These are phyloP conservation scores for Plotosus lineatus DNA, from an alignment of 2,113 vertebrate species.

Conservation along the genomic window DNA sequence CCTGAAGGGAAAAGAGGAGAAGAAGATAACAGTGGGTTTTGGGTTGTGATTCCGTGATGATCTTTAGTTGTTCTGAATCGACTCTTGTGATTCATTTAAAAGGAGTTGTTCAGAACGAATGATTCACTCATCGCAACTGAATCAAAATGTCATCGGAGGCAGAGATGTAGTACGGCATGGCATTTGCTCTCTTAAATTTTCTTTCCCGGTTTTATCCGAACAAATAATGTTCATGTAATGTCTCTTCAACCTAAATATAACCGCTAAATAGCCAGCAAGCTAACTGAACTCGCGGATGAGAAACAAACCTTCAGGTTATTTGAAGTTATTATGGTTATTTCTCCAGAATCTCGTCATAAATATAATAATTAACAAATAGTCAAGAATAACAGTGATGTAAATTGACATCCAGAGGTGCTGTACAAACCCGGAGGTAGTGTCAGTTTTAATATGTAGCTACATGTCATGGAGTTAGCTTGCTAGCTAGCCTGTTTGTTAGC, in stretches of 20 bases:
- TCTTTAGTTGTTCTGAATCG: background rate
- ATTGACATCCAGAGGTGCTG: too few relatives aligned
- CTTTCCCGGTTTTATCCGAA: background rate
- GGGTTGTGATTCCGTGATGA: background rate
- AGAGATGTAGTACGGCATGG: background rate
- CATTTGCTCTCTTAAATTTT: background rate
- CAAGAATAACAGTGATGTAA: background rate
- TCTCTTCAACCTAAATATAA: background rate
- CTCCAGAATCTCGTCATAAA: too few relatives aligned
- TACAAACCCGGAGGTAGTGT: background rate
- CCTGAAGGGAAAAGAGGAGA: too few relatives aligned
- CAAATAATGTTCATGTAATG: background rate
- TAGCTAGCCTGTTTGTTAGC: background rate
- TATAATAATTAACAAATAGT: background rate
- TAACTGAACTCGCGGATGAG: background rate
- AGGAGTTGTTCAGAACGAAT: background rate
- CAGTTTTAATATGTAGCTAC: background rate
- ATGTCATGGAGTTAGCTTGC: background rate
- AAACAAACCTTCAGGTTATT: background rate
- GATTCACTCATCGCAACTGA: background rate
- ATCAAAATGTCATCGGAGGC: background rate
- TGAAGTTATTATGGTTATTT: background rate
- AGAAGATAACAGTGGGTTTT: background rate
- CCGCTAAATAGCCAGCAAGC: background rate
- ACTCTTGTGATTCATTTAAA: slow-evolving; percentile 4